Evolutionary conservation across 2,797 vertebrate genomes (phyloP).

Genomic region (Typhlichthys eigenmanni): DNA sequence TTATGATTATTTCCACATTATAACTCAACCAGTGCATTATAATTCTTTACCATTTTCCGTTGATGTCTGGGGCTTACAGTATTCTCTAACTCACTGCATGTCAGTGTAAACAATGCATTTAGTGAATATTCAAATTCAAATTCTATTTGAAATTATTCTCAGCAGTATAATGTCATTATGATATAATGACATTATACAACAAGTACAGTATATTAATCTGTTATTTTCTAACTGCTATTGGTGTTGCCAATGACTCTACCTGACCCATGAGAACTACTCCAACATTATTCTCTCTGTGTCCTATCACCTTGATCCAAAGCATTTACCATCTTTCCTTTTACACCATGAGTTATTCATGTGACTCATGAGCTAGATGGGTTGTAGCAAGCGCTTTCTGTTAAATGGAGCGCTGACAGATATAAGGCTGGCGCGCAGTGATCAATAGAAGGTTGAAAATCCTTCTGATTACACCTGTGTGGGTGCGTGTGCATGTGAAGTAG

Average conservation of each 20-base stretch:
- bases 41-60: too few species aligned
- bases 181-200: too few species aligned
- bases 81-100: too few species aligned
- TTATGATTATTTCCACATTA: background rate
- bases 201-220: too few species aligned
- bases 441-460: background rate
- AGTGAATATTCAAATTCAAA: too few species aligned
- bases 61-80: too few species aligned
- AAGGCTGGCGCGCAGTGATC: background rate
- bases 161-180: too few species aligned
- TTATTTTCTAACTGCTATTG: too few species aligned
- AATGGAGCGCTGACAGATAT: background rate
- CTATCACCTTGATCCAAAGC: constrained; percentile 17
- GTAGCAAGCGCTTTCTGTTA: background rate
- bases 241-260: too few species aligned
- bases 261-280: constrained; percentile 2
- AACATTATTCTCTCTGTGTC: constrained; percentile 24
- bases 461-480: background rate
- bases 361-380: constrained; percentile 26
- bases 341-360: constrained; percentile 66
- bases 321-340: constrained; percentile 53
- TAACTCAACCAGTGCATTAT: background rate
- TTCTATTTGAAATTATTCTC: too few species aligned
- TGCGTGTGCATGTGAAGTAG: background rate
- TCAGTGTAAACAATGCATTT: too few species aligned